Evolutionary conservation across 2,797 vertebrate species (phyloP).

Genomic region (Cercopithecus petaurista): DNA sequence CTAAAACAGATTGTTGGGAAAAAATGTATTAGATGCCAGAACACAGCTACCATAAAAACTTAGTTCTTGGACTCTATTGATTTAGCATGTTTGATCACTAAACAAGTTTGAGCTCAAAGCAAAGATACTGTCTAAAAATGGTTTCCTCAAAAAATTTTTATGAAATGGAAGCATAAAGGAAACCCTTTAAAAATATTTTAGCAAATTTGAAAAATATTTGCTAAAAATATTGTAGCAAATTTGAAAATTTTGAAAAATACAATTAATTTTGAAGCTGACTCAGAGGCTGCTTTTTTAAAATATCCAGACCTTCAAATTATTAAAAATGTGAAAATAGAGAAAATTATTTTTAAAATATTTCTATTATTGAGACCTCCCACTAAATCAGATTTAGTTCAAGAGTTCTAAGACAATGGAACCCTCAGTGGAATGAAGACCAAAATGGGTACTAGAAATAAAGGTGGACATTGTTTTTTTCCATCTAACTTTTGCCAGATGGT

Average conservation of each 20-base stretch:
- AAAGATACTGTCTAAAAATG: not conserved
- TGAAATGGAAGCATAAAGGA: not conserved
- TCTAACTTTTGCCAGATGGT: not conserved
- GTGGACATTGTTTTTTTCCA: not conserved
- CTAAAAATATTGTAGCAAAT: constrained; percentile 12
- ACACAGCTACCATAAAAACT: not conserved
- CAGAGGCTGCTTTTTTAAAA: not conserved
- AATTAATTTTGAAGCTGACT: not conserved
- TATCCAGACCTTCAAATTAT: not conserved
- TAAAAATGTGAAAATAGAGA: not conserved
- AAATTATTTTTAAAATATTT: constrained; percentile 39
- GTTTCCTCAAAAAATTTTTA: not conserved
- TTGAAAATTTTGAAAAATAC: constrained; percentile 6
- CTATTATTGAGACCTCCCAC: not conserved
- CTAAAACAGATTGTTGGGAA: not conserved
- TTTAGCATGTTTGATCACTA: not conserved
- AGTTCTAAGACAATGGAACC: constrained; percentile 18
- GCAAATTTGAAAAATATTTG: constrained; percentile 30
- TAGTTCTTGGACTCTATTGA: not conserved
- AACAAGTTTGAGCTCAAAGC: not conserved
- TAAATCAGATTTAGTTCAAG: not conserved
- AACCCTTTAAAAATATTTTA: not conserved
- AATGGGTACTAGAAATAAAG: constrained; percentile 8
- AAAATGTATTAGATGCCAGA: not conserved
- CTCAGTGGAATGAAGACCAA: not conserved